Base-by-base conservation (phyloP, 2,888 invertebrate species). In the Agrochola lychnidis region DNA sequence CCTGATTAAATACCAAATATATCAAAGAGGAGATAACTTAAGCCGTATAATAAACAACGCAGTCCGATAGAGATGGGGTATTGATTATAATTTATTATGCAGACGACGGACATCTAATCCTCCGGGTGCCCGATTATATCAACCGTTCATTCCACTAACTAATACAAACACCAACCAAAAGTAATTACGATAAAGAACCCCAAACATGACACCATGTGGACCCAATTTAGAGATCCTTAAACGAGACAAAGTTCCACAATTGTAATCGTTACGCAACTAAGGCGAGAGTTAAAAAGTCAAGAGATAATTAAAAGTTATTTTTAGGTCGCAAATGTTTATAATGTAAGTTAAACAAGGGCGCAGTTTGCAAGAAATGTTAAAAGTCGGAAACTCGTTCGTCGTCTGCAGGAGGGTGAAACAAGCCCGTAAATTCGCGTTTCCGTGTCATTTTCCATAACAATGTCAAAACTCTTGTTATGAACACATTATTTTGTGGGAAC, bases 361-460 rank as follows among this genome's bases (percentile, higher is more conserved):
- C 91, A 91, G 90, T 93, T 92, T 89, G 88, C 88, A 90, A 92
- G 91, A 89, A 94, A 93, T 92, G 90, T 91, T 93, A 87, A 89
- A 93, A 93, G 91, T 93, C 91, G 84, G 87, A 90, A 94, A 92
- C 93, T 93, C 92, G 90, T 94, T 94, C 92, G 91, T 90, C 88
- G 90, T 89, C 88, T 90, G 85, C 88, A 86, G 79, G 89, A 89
- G 89, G 89, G 90, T 89, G 90, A 90, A 92, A 92, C 88, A 87
- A 84, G 87, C 81, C 90, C 89, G 91, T 94, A 94, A 95, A 94
- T 94, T 93, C 87, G 88, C 88, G 90, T 93, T 94, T 92, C 92
- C 91, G 90, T 91, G 91, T 92, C 91, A 92, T 93, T 93, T 91
- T 93, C 92, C 89, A 89, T 92, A 93, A 94, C 91, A 93, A 93